phyloP scores from a whole-genome alignment of 1,140 invertebrate species.

The Eriocheir sinensis region DNA sequence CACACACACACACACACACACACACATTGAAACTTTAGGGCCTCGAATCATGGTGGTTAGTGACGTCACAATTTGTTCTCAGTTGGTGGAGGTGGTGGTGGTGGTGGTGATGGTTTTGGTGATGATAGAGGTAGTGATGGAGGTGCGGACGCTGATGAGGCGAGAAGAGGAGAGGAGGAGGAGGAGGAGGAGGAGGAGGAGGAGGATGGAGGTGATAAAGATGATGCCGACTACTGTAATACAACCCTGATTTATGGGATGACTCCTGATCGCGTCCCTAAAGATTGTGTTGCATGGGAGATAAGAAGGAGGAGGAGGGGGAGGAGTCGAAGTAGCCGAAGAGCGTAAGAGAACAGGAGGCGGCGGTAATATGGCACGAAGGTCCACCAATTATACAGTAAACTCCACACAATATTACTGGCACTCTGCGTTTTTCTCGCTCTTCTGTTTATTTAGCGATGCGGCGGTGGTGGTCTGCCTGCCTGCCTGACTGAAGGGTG shows the following conservation, averaged over 20 bases:
- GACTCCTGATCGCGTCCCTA: not conserved
- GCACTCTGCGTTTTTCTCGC: not conserved
- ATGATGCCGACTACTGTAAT: not conserved
- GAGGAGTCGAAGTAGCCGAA: not conserved
- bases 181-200: not conserved
- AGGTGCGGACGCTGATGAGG: no score
- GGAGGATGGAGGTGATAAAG: conserved; percentile 23
- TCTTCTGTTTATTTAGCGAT: not conserved
- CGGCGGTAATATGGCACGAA: not conserved
- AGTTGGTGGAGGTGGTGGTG: not conserved
- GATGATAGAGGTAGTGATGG: not conserved
- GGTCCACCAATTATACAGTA: not conserved
- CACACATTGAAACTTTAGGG: no score
- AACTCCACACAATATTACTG: not conserved
- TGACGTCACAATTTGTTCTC: no score
- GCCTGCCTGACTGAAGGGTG: no score
- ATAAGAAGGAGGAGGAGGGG: not conserved
- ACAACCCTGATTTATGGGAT: not conserved
- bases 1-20: no score
- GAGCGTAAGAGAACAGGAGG: not conserved
- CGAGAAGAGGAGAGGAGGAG: not conserved
- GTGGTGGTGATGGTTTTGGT: not conserved
- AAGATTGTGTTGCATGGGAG: not conserved
- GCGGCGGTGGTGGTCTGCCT: not conserved
- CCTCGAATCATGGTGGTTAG: no score